Base-by-base conservation (phyloP, 2,797 vertebrate species). In the Menidia menidia region DNA sequence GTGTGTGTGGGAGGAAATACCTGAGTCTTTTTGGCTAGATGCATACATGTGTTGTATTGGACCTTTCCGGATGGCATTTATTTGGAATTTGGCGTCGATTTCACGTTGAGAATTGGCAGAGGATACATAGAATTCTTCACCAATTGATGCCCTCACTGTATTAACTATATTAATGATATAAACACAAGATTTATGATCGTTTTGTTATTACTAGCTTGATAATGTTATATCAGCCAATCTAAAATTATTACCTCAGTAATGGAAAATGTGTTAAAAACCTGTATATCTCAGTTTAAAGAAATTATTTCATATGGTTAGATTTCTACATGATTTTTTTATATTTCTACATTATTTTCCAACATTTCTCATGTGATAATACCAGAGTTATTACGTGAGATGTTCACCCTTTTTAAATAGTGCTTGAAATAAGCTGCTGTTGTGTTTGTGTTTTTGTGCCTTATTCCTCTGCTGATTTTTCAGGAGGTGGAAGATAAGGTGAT, bases 401-500 rank as follows among this genome's bases (percentile, higher is more conserved):
- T 25, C 25, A 25, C 25, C 25, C 25, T 25, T 25, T 25, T 25
- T 25, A 25, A 25, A 25, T 25, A 25, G 25, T 25, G 25, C 25
- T 25, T 25, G 25, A 25, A 1, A 25, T 25, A 51, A 13, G 30
- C 19, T 33, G 2, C 4, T 30, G 9, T 43, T 43, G 18, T 52
- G 14, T 53, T 3, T 64, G 19, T 16, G 9, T 25, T 53, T 42
- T 31, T 7, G 9, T 3, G 1, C 39, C 35, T n/a, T 4, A 4
- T 60, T 19, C 2, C 56, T 77, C 32, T 75, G 25, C 4, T 73
- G 44, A 3, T 76, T 75, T 25, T 92, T 79, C 85, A 98, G 98
- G 97, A 98, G 88, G 94, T 95, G 88, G 96, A 96, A 55, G 97
- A 98, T 87, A 97, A 97, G 73, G 92, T 97, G 81, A 94, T 97